Evolutionary conservation across 1,140 invertebrate genomes (phyloP), one percentile per base, ranked within the genome.

Genomic region (Drosophila sturtevanti): DNA sequence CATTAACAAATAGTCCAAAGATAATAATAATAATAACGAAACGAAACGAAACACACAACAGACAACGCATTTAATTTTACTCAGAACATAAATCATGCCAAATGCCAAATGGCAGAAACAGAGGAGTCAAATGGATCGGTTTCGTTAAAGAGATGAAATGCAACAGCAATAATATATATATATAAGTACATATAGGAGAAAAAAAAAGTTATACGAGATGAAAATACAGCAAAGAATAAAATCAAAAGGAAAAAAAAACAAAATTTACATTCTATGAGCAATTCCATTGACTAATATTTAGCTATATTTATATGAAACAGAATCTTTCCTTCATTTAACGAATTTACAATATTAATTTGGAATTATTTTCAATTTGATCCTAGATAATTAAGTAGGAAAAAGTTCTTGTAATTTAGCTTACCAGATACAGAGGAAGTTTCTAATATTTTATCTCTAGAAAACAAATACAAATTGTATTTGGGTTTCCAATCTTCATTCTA

Each of bases 1-100:
- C 82, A 82, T 62, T 77, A 72, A 79, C 68, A 77, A 85, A 85
- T 81, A 58, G 73, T 38, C 72, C 18, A 44, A 60, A 41, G 48
- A 65, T 74, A 74, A 62, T 68, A 59, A 62, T 68, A 59, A 70
- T 77, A 68, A 66, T 63, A 73, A 68, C 48, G 34, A 62, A 62
- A 59, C 41, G 41, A 48, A 18, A 48, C 6, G 16, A 48, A 10
- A 48, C 27, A 6, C n/a, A 31, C 27, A 18, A 48, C 21, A 64
- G 52, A 60, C 10, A 56, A 56, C 7, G 21, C 38, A 35, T 34
- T 54, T 51, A 66, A 63, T 63, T 44, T 48, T 60, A 44, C 18
- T 55, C 10, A 27, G 4, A 56, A 5, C 67, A 59, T 80, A 64
- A 72, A 62, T 77, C 64, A 72, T n/a, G n/a, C n/a, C 10, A 24